Conservation (phyloP, 1,140 invertebrate genomes). For the Brachionus rubens region DNA sequence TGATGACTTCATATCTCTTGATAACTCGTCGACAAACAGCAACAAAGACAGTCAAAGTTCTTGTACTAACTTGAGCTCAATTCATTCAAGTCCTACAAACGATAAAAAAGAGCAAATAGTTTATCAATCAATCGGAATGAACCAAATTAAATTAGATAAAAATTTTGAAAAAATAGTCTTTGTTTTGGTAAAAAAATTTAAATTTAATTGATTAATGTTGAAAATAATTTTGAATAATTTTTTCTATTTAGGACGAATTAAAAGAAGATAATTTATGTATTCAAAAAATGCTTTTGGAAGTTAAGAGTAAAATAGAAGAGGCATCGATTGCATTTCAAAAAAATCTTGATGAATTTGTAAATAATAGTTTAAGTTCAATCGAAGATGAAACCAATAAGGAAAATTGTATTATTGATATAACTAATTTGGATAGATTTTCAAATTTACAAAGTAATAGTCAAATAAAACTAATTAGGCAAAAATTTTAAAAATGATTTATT, state of each 20-base stretch:
- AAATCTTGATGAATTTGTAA: slow-evolving; percentile 7
- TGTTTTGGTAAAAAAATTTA: no score
- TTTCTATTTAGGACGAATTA: neutral
- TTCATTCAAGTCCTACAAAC: neutral
- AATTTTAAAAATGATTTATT: no score
- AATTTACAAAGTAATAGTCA: no score
- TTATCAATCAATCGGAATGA: no score
- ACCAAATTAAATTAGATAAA: no score
- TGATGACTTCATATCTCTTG: neutral
- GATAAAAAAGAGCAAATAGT: no score
- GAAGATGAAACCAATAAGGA: neutral
- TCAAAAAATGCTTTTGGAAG: neutral
- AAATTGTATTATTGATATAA: no score
- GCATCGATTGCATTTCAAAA: neutral
- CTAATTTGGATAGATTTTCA: no score
- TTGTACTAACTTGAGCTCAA: neutral
- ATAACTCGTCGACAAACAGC: neutral
- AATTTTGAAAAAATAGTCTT: no score
- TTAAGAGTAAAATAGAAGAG: neutral
- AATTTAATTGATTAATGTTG: no score
- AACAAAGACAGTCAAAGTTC: neutral
- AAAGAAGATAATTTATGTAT: slow-evolving; percentile 1
- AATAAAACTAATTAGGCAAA: no score
- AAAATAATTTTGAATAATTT: no score
- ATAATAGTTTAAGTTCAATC: neutral